A percentile compares a stretch with the other conserved stretches of the same genome.
phyloP scores from a whole-genome alignment of 2,113 vertebrate species.

The Pangasianodon gigas region DNA sequence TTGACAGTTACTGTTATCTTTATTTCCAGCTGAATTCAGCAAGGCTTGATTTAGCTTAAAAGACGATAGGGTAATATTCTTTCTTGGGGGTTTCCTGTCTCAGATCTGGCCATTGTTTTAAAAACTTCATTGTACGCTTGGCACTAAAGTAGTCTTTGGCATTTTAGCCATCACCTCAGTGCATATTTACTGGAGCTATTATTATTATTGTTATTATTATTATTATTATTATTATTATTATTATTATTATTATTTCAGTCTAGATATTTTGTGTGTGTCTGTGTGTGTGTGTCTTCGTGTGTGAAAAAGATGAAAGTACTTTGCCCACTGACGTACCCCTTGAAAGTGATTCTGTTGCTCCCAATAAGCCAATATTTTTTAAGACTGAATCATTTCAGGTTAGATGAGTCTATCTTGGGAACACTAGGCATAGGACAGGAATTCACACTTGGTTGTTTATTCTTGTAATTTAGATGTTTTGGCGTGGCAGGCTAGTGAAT shows the following conservation, averaged over 20 bases:
- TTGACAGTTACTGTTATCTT: conserved; percentile 39
- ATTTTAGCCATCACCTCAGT: too few relatives aligned
- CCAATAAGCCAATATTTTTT: neutral
- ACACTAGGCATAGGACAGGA: neutral
- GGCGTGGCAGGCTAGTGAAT: conserved; percentile 12
- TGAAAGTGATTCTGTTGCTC: neutral
- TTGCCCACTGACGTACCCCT: neutral
- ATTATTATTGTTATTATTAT: too few relatives aligned
- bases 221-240: too few relatives aligned
- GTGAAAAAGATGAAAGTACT: too few relatives aligned
- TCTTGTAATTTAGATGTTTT: neutral
- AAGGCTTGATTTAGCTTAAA: conserved; percentile 41
- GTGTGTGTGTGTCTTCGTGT: too few relatives aligned
- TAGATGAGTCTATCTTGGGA: neutral
- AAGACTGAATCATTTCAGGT: neutral
- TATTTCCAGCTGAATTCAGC: conserved; percentile 51
- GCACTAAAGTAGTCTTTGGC: neutral
- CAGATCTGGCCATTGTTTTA: conserved; percentile 35
- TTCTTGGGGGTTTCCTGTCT: conserved; percentile 31
- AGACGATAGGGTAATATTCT: neutral
- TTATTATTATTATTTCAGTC: neutral
- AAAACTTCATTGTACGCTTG: neutral
- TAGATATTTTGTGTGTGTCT: neutral
- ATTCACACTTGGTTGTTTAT: neutral
- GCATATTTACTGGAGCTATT: too few relatives aligned